phyloP scores from a whole-genome alignment of 2,113 vertebrate species.

The Solenodon paradoxus region DNA sequence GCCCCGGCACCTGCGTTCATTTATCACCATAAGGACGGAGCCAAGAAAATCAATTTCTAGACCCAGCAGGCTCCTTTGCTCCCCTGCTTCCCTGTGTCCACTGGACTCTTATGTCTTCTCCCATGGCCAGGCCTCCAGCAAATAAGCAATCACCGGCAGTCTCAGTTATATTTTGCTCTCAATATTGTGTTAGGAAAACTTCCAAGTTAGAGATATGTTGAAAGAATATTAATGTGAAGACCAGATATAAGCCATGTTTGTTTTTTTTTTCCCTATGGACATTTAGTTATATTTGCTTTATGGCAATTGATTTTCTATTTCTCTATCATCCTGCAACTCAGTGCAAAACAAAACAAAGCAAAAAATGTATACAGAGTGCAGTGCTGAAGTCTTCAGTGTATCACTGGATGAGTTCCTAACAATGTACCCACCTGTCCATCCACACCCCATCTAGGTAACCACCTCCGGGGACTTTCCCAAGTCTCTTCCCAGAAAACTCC shows the following conservation, averaged over 20 bases:
- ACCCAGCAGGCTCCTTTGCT: not conserved
- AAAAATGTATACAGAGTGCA: not conserved
- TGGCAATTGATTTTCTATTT: not conserved
- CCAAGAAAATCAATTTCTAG: not conserved
- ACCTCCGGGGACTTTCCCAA: not conserved
- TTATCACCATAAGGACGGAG: too few relatives aligned
- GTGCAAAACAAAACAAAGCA: too few relatives aligned
- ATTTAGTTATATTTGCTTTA: not conserved
- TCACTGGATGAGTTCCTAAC: not conserved
- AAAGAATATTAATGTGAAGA: not conserved
- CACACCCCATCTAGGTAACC: not conserved
- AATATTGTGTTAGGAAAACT: not conserved
- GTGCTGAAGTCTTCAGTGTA: not conserved
- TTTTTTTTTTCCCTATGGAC: too few relatives aligned
- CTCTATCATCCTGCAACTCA: not conserved
- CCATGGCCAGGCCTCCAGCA: not conserved
- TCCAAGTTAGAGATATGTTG: not conserved
- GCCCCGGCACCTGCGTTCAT: not conserved
- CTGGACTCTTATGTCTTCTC: not conserved
- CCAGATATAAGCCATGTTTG: too few relatives aligned
- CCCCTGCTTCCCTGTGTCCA: not conserved
- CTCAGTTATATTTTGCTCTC: not conserved
- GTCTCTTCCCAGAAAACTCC: not conserved
- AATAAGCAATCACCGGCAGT: not conserved
- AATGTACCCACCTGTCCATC: not conserved